Conservation (phyloP, 2,113 vertebrate species). For the Tympanuchus pallidicinctus region DNA sequence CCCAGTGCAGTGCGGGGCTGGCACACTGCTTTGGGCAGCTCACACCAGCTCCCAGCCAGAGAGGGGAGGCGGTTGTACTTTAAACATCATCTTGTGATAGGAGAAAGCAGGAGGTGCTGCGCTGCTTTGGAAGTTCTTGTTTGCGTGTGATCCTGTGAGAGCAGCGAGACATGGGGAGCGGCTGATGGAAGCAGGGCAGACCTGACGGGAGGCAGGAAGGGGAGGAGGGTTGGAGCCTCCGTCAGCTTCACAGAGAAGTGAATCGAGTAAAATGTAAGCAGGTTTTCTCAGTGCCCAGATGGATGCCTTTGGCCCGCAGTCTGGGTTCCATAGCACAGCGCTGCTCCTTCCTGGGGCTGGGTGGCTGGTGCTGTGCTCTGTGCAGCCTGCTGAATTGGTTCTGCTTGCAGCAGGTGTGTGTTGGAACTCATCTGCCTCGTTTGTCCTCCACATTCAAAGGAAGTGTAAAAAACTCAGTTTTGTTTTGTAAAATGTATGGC, state of each 20-base stretch:
- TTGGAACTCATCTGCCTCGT: background rate
- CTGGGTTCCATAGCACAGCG: background rate
- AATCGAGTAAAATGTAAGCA: accelerated
- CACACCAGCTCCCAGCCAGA: background rate
- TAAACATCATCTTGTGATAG: background rate
- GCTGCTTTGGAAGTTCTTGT: background rate
- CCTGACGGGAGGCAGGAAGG: background rate
- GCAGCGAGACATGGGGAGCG: background rate
- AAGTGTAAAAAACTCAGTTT: accelerated
- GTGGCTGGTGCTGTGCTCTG: too few species aligned
- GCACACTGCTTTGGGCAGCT: background rate
- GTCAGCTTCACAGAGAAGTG: background rate
- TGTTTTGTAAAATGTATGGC: background rate
- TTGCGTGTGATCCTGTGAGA: background rate
- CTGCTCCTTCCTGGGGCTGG: background rate
- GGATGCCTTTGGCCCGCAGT: background rate
- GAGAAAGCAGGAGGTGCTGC: background rate
- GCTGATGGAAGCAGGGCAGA: background rate
- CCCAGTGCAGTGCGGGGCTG: accelerated
- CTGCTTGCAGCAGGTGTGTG: accelerated
- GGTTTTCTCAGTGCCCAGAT: accelerated
- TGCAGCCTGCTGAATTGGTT: background rate
- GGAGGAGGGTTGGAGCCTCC: background rate
- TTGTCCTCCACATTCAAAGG: background rate
- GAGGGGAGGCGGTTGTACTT: background rate